Evolutionary conservation across 2,113 vertebrate genomes (phyloP).

Genomic region (Pelvicachromis taeniatus): DNA sequence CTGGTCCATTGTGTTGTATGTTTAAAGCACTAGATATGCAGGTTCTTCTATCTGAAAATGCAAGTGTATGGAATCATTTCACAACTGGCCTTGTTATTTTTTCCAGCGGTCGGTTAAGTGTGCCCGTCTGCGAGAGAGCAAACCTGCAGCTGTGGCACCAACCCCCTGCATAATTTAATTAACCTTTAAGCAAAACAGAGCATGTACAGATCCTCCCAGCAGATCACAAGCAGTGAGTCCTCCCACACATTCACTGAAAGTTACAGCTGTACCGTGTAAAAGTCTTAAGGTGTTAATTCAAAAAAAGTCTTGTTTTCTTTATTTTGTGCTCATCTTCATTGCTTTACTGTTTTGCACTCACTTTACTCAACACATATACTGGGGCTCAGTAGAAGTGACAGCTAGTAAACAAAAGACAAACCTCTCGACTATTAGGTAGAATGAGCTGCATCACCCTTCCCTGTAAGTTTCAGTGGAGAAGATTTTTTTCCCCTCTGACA

Average conservation of each 20-base stretch:
- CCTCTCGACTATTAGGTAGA: neutral
- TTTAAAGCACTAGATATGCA: neutral
- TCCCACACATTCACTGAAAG: constrained; percentile 47
- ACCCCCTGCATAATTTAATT: constrained; percentile 59
- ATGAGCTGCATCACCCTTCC: neutral
- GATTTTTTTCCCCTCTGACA: neutral
- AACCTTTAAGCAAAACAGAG: constrained; percentile 61
- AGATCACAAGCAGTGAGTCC: constrained; percentile 22
- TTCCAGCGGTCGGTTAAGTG: neutral
- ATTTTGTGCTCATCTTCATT: neutral
- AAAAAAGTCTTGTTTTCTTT: neutral
- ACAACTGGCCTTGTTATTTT: neutral
- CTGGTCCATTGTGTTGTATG: neutral
- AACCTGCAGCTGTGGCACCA: constrained; percentile 41
- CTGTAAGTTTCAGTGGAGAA: neutral
- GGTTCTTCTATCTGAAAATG: neutral
- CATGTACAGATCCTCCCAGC: constrained; percentile 52
- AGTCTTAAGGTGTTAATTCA: constrained; percentile 13
- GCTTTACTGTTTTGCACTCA: neutral
- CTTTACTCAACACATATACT: neutral
- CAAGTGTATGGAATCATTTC: neutral
- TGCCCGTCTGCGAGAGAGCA: constrained; percentile 4
- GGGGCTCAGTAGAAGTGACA: neutral
- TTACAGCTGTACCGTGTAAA: constrained; percentile 23
- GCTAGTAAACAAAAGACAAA: neutral